Evolutionary conservation across 53 echinoderm and acorn worm genomes (phyloP), one percentile per base, ranked within the genome.

Genomic region (Paelopatides confundens): DNA sequence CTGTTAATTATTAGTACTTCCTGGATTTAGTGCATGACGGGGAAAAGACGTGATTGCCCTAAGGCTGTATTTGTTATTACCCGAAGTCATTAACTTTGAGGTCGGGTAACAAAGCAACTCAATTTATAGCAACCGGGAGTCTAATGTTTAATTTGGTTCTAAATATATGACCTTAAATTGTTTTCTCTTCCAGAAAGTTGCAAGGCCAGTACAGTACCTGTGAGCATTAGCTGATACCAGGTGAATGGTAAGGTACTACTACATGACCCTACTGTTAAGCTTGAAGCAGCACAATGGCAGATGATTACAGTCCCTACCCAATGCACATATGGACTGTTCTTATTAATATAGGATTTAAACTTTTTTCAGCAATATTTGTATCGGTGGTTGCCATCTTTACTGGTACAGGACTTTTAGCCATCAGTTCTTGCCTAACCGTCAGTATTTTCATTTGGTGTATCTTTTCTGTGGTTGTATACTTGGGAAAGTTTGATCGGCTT

Each of bases 281-380:
- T 3, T 21, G 67, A n/a, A 67, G 30, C 74, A 26, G 40, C 24
- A 74, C 36, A 27, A 74, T 74, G 74, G 74, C 74, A 46, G 74
- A 74, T 24, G 13, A 39, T n/a, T 8, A 26, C 24, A 3, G 12
- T 23, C 23, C 40, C 46, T 43, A 8, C 15, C 14, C 46, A 46
- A 74, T 21, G 40, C 39, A 43, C 29, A 46, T 74, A 27, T 46
- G 39, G 39, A 39, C 38, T 74, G 21, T 46, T 21, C 38, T 74
- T 3, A 40, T 74, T 23, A 74, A 74, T 29, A 28, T 74, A 39
- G 74, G 74, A 26, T 74, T 74, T 13, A 74, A 23, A 46, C 13
- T 74, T 9, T 74, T 74, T 28, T 39, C 74, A 43, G 23, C 24
- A 2, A 74, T 74, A 43, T 74, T 74, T 21, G 13, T 17, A 39